Conservation (phyloP, 2,888 invertebrate species). For the Lobophora halterata region DNA sequence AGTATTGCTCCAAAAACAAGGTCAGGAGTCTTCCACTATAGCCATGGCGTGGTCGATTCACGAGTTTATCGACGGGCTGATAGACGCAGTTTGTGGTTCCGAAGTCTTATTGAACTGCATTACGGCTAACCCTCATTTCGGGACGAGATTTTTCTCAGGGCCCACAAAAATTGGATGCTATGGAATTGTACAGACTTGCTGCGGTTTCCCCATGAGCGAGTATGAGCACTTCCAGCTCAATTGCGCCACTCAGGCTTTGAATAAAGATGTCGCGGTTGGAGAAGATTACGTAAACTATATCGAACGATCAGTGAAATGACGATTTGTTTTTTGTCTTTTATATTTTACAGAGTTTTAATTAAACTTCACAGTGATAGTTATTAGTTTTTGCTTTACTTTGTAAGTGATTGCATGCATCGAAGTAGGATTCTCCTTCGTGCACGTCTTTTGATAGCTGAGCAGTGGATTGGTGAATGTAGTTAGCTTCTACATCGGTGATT, state of each 20-base stretch:
- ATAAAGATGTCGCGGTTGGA: slow-evolving; percentile 49
- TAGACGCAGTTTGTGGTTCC: slow-evolving; percentile 47
- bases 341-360: slow-evolving; percentile 36
- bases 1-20: slow-evolving; percentile 48
- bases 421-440: slow-evolving; percentile 10
- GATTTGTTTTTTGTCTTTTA: slow-evolving; percentile 11
- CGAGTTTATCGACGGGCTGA: slow-evolving; percentile 50
- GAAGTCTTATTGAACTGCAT: slow-evolving; percentile 47
- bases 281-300: slow-evolving; percentile 49
- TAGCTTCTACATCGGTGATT: slow-evolving; percentile 14
- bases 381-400: slow-evolving; percentile 5
- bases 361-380: slow-evolving; percentile 15
- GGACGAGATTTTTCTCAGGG: slow-evolving; percentile 58
- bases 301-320: slow-evolving; percentile 24
- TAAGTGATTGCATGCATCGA: slow-evolving; percentile 1
- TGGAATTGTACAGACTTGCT: slow-evolving; percentile 47
- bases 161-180: slow-evolving; percentile 48
- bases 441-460: slow-evolving; percentile 10
- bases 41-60: slow-evolving; percentile 56
- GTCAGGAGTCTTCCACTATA: slow-evolving; percentile 45
- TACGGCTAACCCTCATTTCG: slow-evolving; percentile 55
- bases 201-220: slow-evolving; percentile 44
- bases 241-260: slow-evolving; percentile 42
- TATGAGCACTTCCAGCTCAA: slow-evolving; percentile 46
- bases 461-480: slow-evolving; percentile 12